phyloP scores from a whole-genome alignment of 2,113 vertebrate genomes.

The Salvator merianae region DNA sequence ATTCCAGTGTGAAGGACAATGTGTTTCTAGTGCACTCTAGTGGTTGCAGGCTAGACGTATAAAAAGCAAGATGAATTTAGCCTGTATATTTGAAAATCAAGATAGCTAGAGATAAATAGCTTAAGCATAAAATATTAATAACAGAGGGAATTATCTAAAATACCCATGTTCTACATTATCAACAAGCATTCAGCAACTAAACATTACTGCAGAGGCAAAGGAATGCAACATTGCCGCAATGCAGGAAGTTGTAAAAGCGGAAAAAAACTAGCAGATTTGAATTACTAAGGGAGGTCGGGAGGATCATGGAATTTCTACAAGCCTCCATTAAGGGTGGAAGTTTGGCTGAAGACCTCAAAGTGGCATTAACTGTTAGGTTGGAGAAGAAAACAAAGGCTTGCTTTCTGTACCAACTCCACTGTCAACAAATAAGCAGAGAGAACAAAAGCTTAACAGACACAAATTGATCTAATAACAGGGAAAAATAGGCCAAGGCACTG shows the following conservation, averaged over 20 bases:
- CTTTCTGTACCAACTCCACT: too few species aligned
- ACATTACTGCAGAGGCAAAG: accelerated
- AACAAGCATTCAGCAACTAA: accelerated
- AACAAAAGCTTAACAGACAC: too few species aligned
- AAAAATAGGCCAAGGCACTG: too few species aligned
- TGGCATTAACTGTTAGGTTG: not conserved
- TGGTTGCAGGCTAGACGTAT: conserved; percentile 50
- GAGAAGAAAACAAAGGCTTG: too few species aligned
- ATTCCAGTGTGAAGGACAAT: conserved; percentile 22
- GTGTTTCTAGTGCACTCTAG: conserved; percentile 70
- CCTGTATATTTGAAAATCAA: not conserved
- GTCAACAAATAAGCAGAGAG: too few species aligned
- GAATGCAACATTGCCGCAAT: not conserved
- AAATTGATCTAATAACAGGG: too few species aligned
- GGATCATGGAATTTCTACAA: too few species aligned
- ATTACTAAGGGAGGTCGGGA: too few species aligned
- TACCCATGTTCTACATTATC: not conserved
- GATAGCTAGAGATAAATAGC: too few species aligned
- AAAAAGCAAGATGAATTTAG: not conserved
- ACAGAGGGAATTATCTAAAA: not conserved
- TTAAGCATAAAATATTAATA: not conserved
- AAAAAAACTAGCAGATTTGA: not conserved
- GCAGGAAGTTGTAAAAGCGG: not conserved
- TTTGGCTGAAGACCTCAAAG: not conserved
- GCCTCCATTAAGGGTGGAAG: too few species aligned